A percentile compares a stretch with the other conserved stretches of the same genome.
These are phyloP conservation scores for Drosophila phalerata DNA, from an alignment of 2,888 invertebrate species.

Conservation along the genomic window DNA sequence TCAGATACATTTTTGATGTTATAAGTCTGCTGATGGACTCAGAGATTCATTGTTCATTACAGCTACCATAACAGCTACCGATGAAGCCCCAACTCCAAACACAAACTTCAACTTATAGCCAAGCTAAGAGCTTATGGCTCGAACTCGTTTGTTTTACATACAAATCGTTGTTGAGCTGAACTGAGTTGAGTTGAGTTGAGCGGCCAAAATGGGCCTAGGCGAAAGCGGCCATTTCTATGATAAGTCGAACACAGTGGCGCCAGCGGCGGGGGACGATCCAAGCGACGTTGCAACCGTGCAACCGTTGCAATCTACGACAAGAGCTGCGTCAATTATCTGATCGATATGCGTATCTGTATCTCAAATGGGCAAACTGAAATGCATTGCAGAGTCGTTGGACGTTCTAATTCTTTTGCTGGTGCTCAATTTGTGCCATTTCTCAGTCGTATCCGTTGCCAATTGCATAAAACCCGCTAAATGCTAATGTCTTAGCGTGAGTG, in stretches of 20 bases:
- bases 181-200: not conserved
- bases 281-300: not conserved
- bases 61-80: conserved; percentile 64
- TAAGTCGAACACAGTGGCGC: conserved; percentile 60
- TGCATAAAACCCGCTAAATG: conserved; percentile 69
- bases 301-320: not conserved
- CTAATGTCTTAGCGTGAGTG: conserved; percentile 1
- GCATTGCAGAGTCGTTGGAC: conserved; percentile 15
- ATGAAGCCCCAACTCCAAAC: conserved; percentile 29
- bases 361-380: conserved; percentile 25
- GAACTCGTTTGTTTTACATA: conserved; percentile 76
- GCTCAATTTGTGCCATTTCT: conserved; percentile 54
- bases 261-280: conserved; percentile 34
- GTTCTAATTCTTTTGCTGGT: conserved; percentile 50
- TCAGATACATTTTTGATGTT: conserved; percentile 20
- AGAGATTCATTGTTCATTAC: conserved; percentile 41
- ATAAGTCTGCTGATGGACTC: conserved; percentile 27
- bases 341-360: conserved; percentile 45
- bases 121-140: conserved; percentile 13
- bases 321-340: conserved; percentile 37
- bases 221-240: conserved; percentile 60
- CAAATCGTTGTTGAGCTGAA: conserved; percentile 40
- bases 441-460: conserved; percentile 53
- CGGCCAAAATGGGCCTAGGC: conserved; percentile 73
- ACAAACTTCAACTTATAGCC: conserved; percentile 14